phyloP scores from a whole-genome alignment of 1,140 invertebrate genomes.

The Drepana arcuata region DNA sequence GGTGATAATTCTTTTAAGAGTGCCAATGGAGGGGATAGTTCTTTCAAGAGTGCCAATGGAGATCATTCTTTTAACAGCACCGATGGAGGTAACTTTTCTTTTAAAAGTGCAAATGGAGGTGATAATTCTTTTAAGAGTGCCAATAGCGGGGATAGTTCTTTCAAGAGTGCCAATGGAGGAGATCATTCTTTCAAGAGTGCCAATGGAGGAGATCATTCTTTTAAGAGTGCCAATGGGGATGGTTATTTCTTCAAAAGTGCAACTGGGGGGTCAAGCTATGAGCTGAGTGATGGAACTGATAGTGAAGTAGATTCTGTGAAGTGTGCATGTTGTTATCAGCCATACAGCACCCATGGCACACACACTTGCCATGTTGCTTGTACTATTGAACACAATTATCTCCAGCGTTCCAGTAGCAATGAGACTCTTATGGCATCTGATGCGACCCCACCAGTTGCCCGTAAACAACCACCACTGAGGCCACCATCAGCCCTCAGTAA shows the following conservation, averaged over 20 bases:
- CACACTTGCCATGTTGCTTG: slow-evolving; percentile 56
- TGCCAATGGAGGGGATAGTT: no score
- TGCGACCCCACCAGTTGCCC: slow-evolving; percentile 16
- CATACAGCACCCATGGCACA: slow-evolving; percentile 40
- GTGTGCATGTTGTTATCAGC: slow-evolving; percentile 56
- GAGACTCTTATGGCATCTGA: slow-evolving; percentile 60
- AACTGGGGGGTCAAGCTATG: no score
- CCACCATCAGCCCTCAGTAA: slow-evolving; percentile 24
- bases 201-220: slow-evolving; percentile 16
- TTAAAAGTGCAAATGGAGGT: no score
- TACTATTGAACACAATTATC: slow-evolving; percentile 49
- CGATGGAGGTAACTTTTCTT: no score
- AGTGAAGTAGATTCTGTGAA: slow-evolving; percentile 61
- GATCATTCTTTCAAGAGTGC: slow-evolving; percentile 24
- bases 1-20: no score
- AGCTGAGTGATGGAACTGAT: slow-evolving; percentile 62
- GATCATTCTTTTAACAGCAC: no score
- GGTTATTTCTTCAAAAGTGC: no score
- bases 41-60: no score
- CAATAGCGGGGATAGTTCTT: slow-evolving; percentile 17
- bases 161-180: slow-evolving; percentile 26
- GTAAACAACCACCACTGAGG: slow-evolving; percentile 11
- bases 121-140: no score
- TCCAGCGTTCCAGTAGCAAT: slow-evolving; percentile 47
- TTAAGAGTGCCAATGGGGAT: slow-evolving; percentile 26